Conservation (phyloP, 2,113 vertebrate genomes). For the Tetrao urogallus region DNA sequence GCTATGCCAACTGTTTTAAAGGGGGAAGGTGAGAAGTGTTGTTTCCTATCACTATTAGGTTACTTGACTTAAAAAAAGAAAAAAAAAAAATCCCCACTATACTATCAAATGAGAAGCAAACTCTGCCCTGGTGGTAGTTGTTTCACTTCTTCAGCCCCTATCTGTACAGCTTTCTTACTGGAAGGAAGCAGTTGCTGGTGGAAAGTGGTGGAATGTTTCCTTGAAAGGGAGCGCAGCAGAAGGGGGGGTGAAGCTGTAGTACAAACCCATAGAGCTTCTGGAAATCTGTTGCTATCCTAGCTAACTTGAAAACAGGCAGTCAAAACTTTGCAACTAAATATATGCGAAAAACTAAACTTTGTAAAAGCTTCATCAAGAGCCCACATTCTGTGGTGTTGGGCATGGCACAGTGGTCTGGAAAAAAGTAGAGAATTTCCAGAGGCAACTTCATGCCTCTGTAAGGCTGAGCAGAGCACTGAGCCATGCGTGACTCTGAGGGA, state of each 20-base stretch:
- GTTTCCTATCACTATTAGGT: conserved; percentile 58
- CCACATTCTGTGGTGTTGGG: background rate
- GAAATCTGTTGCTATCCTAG: background rate
- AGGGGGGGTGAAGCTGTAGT: fast-evolving
- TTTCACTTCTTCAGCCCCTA: conserved; percentile 12
- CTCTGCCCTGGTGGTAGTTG: background rate
- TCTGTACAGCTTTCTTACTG: background rate
- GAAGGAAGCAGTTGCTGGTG: background rate
- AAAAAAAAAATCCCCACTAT: background rate
- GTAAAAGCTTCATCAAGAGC: background rate
- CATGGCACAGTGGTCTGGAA: background rate
- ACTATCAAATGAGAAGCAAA: background rate
- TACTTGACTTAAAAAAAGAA: background rate
- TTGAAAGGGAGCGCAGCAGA: background rate
- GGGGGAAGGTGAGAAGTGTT: conserved; percentile 23
- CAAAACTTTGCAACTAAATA: background rate
- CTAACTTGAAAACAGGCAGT: background rate
- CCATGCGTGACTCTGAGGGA: fast-evolving
- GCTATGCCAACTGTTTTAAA: background rate
- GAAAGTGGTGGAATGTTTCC: fast-evolving
- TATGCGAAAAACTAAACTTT: background rate
- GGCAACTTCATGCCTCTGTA: background rate
- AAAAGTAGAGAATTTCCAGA: background rate
- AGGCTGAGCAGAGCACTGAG: background rate
- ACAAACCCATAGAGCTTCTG: background rate